phyloP scores from a whole-genome alignment of 1,140 invertebrate species.

The Branchinecta lynchi region DNA sequence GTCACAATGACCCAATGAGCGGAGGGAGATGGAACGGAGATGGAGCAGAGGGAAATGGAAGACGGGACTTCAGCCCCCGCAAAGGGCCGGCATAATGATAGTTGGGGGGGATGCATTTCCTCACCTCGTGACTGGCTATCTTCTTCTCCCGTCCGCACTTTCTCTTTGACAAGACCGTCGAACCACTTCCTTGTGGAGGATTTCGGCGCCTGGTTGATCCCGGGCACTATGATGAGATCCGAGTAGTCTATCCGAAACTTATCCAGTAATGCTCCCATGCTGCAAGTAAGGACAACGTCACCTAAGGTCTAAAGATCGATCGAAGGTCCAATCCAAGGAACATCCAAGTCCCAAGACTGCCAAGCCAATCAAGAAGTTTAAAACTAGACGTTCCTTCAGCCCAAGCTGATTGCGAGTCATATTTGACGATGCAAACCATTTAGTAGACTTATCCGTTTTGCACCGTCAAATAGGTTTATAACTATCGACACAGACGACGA shows the following conservation, averaged over 20 bases:
- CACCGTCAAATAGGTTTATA: too few species aligned
- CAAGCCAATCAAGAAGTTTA: too few species aligned
- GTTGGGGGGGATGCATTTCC: background rate
- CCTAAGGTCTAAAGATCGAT: background rate
- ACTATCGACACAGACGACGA: too few species aligned
- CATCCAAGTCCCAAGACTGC: conserved; percentile 2
- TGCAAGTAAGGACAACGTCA: conserved; percentile 32
- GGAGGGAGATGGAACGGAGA: too few species aligned
- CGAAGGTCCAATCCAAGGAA: conserved; percentile 33
- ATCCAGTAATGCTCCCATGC: conserved; percentile 76
- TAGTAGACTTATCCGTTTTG: too few species aligned
- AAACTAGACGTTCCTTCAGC: too few species aligned
- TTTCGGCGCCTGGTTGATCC: conserved; percentile 53
- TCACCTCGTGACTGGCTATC: conserved; percentile 11
- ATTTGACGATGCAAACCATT: too few species aligned
- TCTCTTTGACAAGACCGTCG: conserved; percentile 50
- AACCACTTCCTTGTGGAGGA: conserved; percentile 51
- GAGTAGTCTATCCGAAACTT: conserved; percentile 89
- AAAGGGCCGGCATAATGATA: too few species aligned
- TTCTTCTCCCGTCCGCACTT: conserved; percentile 24
- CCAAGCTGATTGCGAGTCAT: too few species aligned
- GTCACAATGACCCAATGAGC: too few species aligned
- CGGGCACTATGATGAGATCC: conserved; percentile 74
- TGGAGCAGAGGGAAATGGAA: too few species aligned
- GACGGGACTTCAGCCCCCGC: too few species aligned